Base-by-base conservation (phyloP, 2,888 invertebrate genomes). In the Venustoraphidia nigricollis region DNA sequence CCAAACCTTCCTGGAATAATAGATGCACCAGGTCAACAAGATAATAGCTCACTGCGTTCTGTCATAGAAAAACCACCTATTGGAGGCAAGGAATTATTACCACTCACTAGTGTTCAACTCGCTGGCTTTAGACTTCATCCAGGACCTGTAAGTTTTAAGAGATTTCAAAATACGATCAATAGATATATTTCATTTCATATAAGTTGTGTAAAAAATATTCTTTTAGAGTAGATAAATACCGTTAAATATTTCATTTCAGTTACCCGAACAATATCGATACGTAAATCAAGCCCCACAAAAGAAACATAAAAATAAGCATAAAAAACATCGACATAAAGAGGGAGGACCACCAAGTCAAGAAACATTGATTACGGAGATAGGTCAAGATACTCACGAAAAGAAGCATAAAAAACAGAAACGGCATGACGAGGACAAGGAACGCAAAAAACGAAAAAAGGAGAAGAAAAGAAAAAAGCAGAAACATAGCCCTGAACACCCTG, bases 41-140 rank as follows among this genome's bases (percentile, higher is more conserved):
- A 83, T 59, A 85, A 79, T 63, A 94, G 94, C 68, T 92, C 93
- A 2, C 67, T 95, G 54, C 78, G 93, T 46, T 92, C 92, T 47
- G 84, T 96, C 17, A 94, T 96, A 62, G 96, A 95, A 53, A 95
- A 95, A 65, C 91, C 94, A 46, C 90, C 91, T 8, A 92, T 95
- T 54, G 85, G 84, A 51, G 93, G 93, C 6, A 90, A 89, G 63
- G 95, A 95, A 66, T 69, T 95, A 55, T 65, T 88, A 57, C 90
- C 90, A 14, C 67, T 96, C 52, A 84, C 87, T 8, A 85, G 86
- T 64, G 81, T 89, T 49, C 91, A 93, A 66, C 70, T 96, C 55
- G 83, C 93, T 57, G 95, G 95, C 36, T 96, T 96, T 67, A 76
- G 95, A 52, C 72, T 96, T 56, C 95, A 96, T 68, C 93, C 95